Conservation (phyloP, 2,888 invertebrate species). For the Neria commutata region DNA sequence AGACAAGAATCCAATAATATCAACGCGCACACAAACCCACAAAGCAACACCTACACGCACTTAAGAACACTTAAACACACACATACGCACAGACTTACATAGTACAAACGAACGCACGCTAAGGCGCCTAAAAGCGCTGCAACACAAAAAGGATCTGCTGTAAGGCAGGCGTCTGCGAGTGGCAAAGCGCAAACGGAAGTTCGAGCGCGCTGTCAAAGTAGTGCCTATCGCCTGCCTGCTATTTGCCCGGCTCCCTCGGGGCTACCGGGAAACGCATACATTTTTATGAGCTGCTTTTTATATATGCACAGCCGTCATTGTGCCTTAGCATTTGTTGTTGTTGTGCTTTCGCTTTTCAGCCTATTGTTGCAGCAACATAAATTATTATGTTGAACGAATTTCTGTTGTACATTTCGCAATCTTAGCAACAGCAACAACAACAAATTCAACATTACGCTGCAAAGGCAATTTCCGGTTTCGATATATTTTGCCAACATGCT, state of each 20-base stretch:
- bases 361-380: not conserved
- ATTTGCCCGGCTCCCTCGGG: not conserved
- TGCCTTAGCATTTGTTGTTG: no score
- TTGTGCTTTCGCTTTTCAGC: no score
- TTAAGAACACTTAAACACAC: not conserved
- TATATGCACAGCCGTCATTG: no score
- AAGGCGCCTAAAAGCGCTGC: no score
- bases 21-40: conserved; percentile 3
- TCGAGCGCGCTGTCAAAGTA: not conserved
- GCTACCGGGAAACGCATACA: not conserved
- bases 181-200: not conserved
- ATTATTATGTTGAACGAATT: not conserved
- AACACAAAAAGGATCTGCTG: no score
- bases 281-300: no score
- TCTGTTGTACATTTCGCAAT: not conserved
- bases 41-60: not conserved
- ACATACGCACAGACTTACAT: not conserved
- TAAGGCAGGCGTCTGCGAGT: no score
- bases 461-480: not conserved
- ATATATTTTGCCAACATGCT: not conserved
- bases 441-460: not conserved
- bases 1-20: conserved; percentile 16
- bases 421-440: not conserved
- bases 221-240: not conserved
- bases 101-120: not conserved